Evolutionary conservation across 2,888 invertebrate genomes (phyloP), one percentile per base, ranked within the genome.

Genomic region (Tortrix viridana): DNA sequence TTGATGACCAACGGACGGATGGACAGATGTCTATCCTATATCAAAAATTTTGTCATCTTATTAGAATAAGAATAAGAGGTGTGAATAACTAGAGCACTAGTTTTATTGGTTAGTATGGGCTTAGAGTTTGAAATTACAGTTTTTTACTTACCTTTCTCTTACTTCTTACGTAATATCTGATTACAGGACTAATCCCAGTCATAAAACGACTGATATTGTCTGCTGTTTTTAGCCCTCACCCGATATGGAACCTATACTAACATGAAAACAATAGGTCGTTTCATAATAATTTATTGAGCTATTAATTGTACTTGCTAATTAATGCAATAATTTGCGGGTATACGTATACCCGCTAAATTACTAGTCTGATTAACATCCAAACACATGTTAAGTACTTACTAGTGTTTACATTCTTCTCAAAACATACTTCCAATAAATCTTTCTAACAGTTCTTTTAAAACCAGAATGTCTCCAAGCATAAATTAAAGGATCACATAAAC

Each of bases 381-480:
- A 22, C 16, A 41, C 2, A 16, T 23, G 2, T 22, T 5, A n/a
- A n/a, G 1, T 12, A 37, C 20, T 52, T 52, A 41, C 9, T 41
- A 12, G 6, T 18, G 19, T 37, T 16, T 41, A 53, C 53, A 41
- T 38, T 56, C 52, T 65, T 65, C 38, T 77, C 20, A 74, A 71
- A 22, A 80, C 65, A 69, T 73, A 83, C 61, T 78, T 82, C 69
- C 74, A 73, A 56, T 87, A 82, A 52, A 91, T 82, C 70, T 82
- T 88, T 54, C 78, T 82, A 5, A 92, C 71, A 22, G 88, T 91
- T 7, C 75, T 79, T 68, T 94, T 86, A 68, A 94, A 94, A 1
- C 94, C 94, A 47, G 93, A 93, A 77, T 94, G 94, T 89, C 94
- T 93, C 94, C 94, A 94, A 0, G 94, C 94, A 71, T 94, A 94